These are phyloP conservation scores for Lasioglossum oenotherae DNA, from an alignment of 2,888 invertebrate species.

Conservation along the genomic window DNA sequence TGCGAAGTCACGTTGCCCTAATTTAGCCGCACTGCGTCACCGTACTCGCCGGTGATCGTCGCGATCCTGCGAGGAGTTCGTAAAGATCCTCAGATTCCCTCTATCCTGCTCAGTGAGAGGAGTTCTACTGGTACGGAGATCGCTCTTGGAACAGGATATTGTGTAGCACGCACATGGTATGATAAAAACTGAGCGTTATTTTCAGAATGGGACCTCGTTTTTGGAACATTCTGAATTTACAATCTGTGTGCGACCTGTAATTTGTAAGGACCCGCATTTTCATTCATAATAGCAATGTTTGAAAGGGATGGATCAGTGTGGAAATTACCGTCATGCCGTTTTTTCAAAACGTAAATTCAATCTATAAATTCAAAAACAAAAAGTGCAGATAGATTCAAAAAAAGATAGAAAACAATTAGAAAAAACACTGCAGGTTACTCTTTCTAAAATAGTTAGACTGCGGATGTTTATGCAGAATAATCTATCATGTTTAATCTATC, in stretches of 20 bases:
- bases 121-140: not conserved
- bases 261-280: not conserved
- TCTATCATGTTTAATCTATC: too few relatives aligned
- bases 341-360: not conserved
- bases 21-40: slow-evolving; percentile 15
- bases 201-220: not conserved
- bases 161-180: too few relatives aligned
- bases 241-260: not conserved
- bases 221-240: not conserved
- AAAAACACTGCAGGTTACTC: too few relatives aligned
- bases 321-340: not conserved
- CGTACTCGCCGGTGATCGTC: not conserved
- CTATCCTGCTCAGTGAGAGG: not conserved
- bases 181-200: not conserved
- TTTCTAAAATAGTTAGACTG: too few relatives aligned
- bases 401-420: too few relatives aligned
- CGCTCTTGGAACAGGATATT: not conserved
- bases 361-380: too few relatives aligned
- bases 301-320: not conserved
- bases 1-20: not conserved
- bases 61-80: slow-evolving; percentile 14
- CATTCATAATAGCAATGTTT: not conserved
- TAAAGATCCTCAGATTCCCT: slow-evolving; percentile 1
- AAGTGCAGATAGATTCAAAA: too few relatives aligned
- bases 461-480: too few relatives aligned